Percentiles rank a stretch among this genome's conserved stretches.
Evolutionary conservation across 2,888 invertebrate species (phyloP).

Genomic region (Sthenelais limicola): DNA sequence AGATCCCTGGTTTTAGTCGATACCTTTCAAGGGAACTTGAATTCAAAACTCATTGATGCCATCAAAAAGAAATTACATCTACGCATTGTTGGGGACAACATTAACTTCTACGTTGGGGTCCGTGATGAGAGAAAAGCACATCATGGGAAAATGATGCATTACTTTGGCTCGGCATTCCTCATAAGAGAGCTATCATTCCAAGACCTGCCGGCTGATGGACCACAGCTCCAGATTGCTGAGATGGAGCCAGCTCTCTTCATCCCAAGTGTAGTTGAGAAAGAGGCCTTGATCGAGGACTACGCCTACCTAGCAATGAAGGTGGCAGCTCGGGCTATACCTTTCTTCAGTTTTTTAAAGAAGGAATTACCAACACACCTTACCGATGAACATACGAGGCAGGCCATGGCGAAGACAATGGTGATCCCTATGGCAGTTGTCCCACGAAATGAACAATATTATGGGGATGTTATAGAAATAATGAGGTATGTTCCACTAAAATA

Average conservation of each 20-base stretch:
- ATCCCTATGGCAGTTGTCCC: background rate
- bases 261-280: background rate
- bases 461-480: constrained; percentile 8
- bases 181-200: background rate
- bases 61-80: background rate
- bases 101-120: constrained; percentile 23
- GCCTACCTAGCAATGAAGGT: constrained; percentile 31
- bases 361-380: background rate
- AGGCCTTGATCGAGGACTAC: background rate
- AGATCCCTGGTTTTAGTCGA: background rate
- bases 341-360: constrained; percentile 1
- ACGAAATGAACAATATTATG: constrained; percentile 13
- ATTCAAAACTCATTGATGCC: background rate
- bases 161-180: constrained; percentile 22
- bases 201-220: background rate
- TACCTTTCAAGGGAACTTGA: background rate
- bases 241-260: background rate
- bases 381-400: background rate
- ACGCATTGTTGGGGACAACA: constrained; percentile 13
- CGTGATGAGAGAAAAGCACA: background rate
- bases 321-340: background rate
- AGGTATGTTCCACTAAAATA: too few relatives aligned
- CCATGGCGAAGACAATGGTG: background rate
- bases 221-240: background rate
- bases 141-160: background rate